phyloP scores from a whole-genome alignment of 2,797 vertebrate genomes.

The Alectoris magna region DNA sequence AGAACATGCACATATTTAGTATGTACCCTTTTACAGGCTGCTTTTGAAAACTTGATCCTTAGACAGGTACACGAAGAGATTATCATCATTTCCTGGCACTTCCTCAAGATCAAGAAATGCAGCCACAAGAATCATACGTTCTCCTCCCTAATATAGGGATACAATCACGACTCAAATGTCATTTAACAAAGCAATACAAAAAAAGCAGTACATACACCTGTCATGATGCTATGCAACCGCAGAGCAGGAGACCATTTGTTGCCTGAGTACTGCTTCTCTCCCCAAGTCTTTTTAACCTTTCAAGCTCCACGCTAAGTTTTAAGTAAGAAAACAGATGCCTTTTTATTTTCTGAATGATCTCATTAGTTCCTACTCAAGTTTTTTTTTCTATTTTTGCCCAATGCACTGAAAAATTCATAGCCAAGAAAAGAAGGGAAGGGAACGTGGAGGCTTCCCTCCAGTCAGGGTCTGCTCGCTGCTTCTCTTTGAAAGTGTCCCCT shows the following conservation, averaged over 20 bases:
- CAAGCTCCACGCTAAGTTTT: not conserved
- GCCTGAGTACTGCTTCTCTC: fast-evolving
- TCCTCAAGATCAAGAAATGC: not conserved
- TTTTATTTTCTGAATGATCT: not conserved
- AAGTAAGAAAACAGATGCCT: not conserved
- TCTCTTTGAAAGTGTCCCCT: conserved; percentile 4
- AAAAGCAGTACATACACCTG: not conserved
- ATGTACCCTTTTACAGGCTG: not conserved
- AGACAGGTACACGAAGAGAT: not conserved
- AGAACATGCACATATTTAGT: not conserved
- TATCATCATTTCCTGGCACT: not conserved
- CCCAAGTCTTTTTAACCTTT: not conserved
- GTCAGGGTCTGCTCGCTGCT: conserved; percentile 29
- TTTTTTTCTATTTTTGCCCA: not conserved
- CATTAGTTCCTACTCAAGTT: not conserved
- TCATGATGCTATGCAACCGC: fast-evolving
- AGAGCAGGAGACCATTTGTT: not conserved
- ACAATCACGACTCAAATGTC: not conserved
- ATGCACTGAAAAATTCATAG: not conserved
- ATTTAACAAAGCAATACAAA: not conserved
- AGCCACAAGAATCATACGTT: not conserved
- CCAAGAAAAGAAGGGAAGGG: not conserved
- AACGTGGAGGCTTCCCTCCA: not conserved
- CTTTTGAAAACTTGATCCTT: conserved; percentile 1
- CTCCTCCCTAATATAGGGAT: not conserved